phyloP scores from a whole-genome alignment of 1,140 invertebrate species.

The Drosophila equinoxialis region DNA sequence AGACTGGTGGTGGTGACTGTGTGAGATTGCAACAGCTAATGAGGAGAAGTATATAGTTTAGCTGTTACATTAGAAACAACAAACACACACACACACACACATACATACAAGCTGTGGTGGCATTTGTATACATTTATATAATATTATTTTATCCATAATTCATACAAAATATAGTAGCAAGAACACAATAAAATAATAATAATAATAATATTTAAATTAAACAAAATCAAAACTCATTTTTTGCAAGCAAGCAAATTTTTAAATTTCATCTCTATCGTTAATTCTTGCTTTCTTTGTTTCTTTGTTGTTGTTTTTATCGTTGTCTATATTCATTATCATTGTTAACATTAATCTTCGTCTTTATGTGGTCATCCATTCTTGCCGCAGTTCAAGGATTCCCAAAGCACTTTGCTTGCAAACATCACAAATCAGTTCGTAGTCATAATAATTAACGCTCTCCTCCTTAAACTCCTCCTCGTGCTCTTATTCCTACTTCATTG shows the following conservation, averaged over 20 bases:
- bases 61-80: constrained; percentile 35
- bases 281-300: constrained; percentile 26
- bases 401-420: constrained; percentile 72
- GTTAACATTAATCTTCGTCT: constrained; percentile 28
- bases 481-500: constrained; percentile 8
- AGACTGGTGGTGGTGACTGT: constrained; percentile 7
- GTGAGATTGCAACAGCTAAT: constrained; percentile 49
- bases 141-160: constrained; percentile 65
- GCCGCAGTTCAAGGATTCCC: constrained; percentile 29
- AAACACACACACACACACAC: neutral
- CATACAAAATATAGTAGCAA: constrained; percentile 65
- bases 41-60: constrained; percentile 60
- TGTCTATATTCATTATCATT: constrained; percentile 42
- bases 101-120: constrained; percentile 5
- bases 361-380: constrained; percentile 16
- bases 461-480: constrained; percentile 9
- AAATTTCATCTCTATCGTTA: constrained; percentile 30
- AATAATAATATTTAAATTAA: constrained; percentile 25
- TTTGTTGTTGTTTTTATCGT: constrained; percentile 49
- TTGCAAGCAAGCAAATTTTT: constrained; percentile 62
- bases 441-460: constrained; percentile 61
- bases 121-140: constrained; percentile 57
- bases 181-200: constrained; percentile 69
- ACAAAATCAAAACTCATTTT: constrained; percentile 59
- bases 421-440: constrained; percentile 78